Percentiles rank a stretch among this genome's conserved stretches.
phyloP scores from a whole-genome alignment of 2,113 vertebrate species.

The Percina caprodes region DNA sequence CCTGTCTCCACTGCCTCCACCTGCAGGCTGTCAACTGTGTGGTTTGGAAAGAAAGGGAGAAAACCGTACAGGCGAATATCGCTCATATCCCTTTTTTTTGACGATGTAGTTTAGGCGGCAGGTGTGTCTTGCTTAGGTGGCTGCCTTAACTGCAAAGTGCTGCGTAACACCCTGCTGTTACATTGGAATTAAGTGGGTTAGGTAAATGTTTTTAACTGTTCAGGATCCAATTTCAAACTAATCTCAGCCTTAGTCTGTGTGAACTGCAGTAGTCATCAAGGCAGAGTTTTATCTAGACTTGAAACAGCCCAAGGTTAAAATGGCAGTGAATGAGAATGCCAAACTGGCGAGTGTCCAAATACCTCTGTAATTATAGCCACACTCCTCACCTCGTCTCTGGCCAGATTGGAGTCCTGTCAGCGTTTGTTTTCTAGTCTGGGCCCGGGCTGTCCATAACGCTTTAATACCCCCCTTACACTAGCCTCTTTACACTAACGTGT shows the following conservation, averaged over 20 bases:
- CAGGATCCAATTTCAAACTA: conserved; percentile 23
- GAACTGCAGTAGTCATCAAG: conserved; percentile 42
- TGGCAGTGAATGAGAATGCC: conserved; percentile 53
- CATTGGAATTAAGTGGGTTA: background rate
- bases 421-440: conserved; percentile 72
- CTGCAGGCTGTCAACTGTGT: too few species aligned
- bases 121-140: too few species aligned
- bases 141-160: too few species aligned
- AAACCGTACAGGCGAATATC: too few species aligned
- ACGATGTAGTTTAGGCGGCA: too few species aligned
- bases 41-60: too few species aligned
- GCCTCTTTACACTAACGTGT: conserved; percentile 49
- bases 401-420: conserved; percentile 72
- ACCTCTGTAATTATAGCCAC: conserved; percentile 79
- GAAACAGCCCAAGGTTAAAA: conserved; percentile 71
- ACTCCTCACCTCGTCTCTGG: conserved; percentile 62
- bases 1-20: too few species aligned
- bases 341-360: conserved; percentile 71
- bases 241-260: conserved; percentile 38
- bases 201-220: conserved; percentile 37
- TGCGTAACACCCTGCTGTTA: background rate
- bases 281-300: conserved; percentile 58
- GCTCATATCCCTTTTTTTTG: too few species aligned
- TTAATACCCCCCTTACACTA: conserved; percentile 57
- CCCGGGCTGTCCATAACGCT: conserved; percentile 48